A percentile compares a stretch with the other conserved stretches of the same genome.
Conservation (phyloP, 2,888 invertebrate species). For the Lamellibrachia satsuma region DNA sequence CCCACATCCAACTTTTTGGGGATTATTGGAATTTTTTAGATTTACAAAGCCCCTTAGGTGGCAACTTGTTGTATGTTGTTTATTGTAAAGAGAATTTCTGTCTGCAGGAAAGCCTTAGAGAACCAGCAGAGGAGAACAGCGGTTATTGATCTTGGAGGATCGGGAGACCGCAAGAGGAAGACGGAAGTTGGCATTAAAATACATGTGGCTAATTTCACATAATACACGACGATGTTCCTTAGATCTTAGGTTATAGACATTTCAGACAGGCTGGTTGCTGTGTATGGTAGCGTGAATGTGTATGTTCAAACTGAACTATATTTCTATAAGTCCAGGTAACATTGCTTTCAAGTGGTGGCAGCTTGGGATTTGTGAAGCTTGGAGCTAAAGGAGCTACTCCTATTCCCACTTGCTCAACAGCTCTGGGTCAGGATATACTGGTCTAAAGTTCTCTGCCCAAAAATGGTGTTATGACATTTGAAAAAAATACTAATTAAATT, state of each 20-base stretch:
- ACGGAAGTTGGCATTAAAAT: slow-evolving; percentile 36
- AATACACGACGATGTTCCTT: background rate
- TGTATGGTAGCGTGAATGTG: background rate
- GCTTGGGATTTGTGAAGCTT: too few relatives aligned
- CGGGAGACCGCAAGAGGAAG: background rate
- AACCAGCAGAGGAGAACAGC: background rate
- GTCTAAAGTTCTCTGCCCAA: too few relatives aligned
- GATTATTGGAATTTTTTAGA: too few relatives aligned
- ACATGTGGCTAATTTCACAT: slow-evolving; percentile 34
- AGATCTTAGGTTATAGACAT: background rate
- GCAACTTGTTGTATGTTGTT: too few relatives aligned
- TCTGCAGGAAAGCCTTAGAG: background rate
- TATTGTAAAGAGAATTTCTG: background rate
- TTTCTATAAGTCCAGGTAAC: background rate
- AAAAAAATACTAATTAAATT: too few relatives aligned
- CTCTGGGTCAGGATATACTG: background rate
- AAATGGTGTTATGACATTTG: too few relatives aligned
- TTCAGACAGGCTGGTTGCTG: background rate
- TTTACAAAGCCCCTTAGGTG: too few relatives aligned
- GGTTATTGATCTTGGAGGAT: slow-evolving; percentile 21
- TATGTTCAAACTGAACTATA: background rate
- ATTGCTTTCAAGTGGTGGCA: background rate
- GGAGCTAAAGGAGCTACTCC: background rate
- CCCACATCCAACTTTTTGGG: too few relatives aligned
- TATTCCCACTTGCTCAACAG: background rate